Percentiles rank a stretch among this genome's conserved stretches.
phyloP scores from a whole-genome alignment of 2,888 invertebrate genomes.

The Hydrotaea diabolus region DNA sequence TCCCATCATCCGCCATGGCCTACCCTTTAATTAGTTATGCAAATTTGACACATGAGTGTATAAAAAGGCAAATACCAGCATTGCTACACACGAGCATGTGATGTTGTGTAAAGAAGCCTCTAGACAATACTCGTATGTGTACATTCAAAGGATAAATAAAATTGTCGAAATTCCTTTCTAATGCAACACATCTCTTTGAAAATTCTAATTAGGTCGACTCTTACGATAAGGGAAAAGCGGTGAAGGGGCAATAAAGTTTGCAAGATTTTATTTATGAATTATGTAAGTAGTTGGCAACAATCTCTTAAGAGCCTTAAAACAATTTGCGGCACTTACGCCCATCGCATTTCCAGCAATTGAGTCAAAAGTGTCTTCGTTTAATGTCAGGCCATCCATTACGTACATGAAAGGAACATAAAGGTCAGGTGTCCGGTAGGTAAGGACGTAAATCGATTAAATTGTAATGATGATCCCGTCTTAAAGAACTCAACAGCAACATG shows the following conservation, averaged over 20 bases:
- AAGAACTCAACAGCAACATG: background rate
- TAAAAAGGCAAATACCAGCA: background rate
- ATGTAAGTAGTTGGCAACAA: background rate
- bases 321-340: background rate
- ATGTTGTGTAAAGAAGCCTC: too few species aligned
- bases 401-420: background rate
- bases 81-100: background rate
- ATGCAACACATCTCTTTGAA: too few species aligned
- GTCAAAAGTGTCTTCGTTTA: background rate
- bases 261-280: background rate
- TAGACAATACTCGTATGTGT: too few species aligned
- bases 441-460: conserved; percentile 14
- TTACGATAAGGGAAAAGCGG: too few species aligned
- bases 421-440: conserved; percentile 6
- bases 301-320: conserved; percentile 13
- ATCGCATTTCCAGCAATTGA: background rate
- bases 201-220: too few species aligned
- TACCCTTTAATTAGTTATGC: background rate
- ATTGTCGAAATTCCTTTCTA: too few species aligned
- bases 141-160: too few species aligned
- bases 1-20: background rate
- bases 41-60: background rate
- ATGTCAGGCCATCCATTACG: background rate
- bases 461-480: conserved; percentile 13
- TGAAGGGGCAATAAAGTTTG: too few species aligned